Evolutionary conservation across 2,888 invertebrate species (phyloP).

Genomic region (Hyalella azteca): DNA sequence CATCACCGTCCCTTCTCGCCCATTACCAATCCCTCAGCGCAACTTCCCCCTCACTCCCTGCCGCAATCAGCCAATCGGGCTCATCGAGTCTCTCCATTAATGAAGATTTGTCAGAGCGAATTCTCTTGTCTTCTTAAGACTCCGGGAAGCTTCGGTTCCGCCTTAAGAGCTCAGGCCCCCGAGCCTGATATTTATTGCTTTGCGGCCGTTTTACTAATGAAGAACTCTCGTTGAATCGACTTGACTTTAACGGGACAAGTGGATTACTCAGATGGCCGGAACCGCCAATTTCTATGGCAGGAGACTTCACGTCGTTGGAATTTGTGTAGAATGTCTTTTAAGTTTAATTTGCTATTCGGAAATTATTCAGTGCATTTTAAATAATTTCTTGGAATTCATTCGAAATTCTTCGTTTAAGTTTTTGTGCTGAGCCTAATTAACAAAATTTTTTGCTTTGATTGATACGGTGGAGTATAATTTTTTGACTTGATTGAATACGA

Average conservation of each 20-base stretch:
- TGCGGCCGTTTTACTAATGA: slow-evolving; percentile 21
- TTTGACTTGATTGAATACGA: no score
- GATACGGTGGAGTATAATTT: no score
- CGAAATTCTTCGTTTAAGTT: no score
- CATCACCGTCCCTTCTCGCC: not conserved
- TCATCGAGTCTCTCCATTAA: slow-evolving; percentile 28
- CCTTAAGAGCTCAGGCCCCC: not conserved
- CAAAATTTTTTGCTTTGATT: no score
- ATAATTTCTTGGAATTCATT: no score
- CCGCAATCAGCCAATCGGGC: slow-evolving; percentile 33
- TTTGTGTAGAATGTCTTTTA: no score
- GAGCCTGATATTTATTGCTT: slow-evolving; percentile 11
- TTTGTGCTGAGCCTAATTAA: no score
- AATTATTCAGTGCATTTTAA: no score
- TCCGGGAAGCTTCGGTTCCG: not conserved
- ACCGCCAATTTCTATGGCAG: no score
- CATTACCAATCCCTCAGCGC: not conserved
- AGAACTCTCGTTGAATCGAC: slow-evolving; percentile 11
- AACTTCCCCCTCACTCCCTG: not conserved
- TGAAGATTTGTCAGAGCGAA: slow-evolving; percentile 36
- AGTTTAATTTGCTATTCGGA: no score
- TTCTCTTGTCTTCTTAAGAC: slow-evolving; percentile 6
- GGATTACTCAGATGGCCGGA: no score
- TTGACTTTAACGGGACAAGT: slow-evolving; percentile 16
- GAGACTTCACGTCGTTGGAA: no score